These are phyloP conservation scores for Melanostigma gelatinosum DNA, from an alignment of 2,113 vertebrate species.

Conservation along the genomic window DNA sequence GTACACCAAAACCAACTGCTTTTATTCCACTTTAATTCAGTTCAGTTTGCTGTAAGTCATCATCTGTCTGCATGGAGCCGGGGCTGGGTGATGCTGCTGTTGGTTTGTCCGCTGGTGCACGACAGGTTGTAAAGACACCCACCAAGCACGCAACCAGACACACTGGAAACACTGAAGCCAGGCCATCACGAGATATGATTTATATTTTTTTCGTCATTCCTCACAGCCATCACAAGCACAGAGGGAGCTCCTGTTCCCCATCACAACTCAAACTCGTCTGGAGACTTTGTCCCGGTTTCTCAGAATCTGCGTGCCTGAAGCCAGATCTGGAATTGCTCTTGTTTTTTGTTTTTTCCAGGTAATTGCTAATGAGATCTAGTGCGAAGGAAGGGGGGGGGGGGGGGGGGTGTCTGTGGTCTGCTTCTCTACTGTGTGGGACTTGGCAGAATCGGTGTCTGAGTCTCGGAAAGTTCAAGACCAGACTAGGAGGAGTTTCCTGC, in stretches of 20 bases:
- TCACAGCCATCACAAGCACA: constrained; percentile 51
- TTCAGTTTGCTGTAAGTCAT: neutral
- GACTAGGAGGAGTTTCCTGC: neutral
- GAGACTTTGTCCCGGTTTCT: constrained; percentile 25
- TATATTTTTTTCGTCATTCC: constrained; percentile 11
- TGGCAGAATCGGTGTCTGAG: constrained; percentile 7
- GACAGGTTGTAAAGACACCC: neutral
- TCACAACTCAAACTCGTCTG: constrained; percentile 21
- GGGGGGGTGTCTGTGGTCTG: neutral
- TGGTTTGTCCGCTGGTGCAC: too few relatives aligned
- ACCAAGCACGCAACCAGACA: neutral
- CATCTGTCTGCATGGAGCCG: neutral
- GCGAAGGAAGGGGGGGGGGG: neutral
- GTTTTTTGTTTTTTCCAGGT: constrained; percentile 24
- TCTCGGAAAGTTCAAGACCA: constrained; percentile 40
- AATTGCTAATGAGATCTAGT: constrained; percentile 39
- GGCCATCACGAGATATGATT: constrained; percentile 22
- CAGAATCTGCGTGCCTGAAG: constrained; percentile 11
- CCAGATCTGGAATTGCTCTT: constrained; percentile 14
- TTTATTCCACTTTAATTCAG: neutral
- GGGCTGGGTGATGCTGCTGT: neutral
- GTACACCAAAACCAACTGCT: neutral
- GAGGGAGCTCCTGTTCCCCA: constrained; percentile 25
- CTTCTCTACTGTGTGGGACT: constrained; percentile 6
- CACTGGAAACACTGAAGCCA: neutral